These are phyloP conservation scores for Punctoribates punctum DNA, from an alignment of 2,888 invertebrate genomes.

Conservation along the genomic window DNA sequence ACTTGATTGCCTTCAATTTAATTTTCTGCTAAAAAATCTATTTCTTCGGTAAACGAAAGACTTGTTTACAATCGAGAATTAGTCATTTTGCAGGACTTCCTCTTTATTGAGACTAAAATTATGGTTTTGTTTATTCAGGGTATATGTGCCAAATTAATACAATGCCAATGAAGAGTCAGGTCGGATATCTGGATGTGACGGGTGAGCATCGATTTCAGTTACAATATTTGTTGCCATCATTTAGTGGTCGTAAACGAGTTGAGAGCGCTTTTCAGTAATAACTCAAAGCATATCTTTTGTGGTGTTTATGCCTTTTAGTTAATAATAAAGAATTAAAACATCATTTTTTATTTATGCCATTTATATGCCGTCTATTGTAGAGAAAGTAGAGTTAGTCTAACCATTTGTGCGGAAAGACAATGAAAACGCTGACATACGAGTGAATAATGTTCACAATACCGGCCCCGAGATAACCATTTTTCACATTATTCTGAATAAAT, in stretches of 20 bases:
- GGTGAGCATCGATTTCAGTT: slow-evolving; percentile 63
- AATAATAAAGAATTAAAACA: slow-evolving; percentile 9
- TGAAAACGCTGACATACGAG: neutral
- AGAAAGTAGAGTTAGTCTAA: neutral
- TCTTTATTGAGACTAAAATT: too few relatives aligned
- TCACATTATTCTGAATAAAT: neutral
- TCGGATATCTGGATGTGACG: slow-evolving; percentile 84
- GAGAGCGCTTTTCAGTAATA: neutral
- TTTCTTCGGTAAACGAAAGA: too few relatives aligned
- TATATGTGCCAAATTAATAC: slow-evolving; percentile 62
- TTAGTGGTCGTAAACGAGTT: neutral
- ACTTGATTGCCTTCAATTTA: too few relatives aligned
- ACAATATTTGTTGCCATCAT: neutral
- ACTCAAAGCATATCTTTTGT: neutral
- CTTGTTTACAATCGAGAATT: too few relatives aligned
- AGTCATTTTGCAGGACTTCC: too few relatives aligned
- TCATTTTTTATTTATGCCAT: slow-evolving; percentile 23
- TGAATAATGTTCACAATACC: neutral
- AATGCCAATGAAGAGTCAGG: slow-evolving; percentile 85
- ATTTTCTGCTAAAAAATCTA: too few relatives aligned
- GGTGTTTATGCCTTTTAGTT: slow-evolving; percentile 7
- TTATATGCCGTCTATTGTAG: neutral
- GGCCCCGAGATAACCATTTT: neutral
- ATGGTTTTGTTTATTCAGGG: slow-evolving; percentile 19
- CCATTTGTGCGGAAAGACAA: slow-evolving; percentile 12